Percentiles rank a stretch among this genome's conserved stretches.
Conservation (phyloP, 2,888 invertebrate genomes). For the Atrina japonica region DNA sequence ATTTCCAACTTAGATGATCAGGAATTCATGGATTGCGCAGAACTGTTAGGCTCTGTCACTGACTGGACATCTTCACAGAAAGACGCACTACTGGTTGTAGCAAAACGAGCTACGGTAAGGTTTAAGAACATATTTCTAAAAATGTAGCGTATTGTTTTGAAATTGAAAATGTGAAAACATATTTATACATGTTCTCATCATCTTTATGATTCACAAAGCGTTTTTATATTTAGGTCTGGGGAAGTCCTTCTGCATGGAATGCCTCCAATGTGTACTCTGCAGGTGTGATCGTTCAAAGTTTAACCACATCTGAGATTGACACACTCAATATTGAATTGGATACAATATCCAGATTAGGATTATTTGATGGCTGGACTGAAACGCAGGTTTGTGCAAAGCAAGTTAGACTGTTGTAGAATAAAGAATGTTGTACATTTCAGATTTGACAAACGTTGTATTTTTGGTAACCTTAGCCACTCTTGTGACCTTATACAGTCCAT, state of each 20-base stretch:
- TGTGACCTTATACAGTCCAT: no score
- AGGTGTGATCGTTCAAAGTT: constrained; percentile 53
- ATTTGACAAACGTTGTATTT: no score
- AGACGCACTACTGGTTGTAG: constrained; percentile 47
- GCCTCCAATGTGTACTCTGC: constrained; percentile 50
- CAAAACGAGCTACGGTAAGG: constrained; percentile 53
- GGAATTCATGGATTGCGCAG: constrained; percentile 58
- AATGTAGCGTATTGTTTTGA: no score
- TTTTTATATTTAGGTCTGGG: constrained; percentile 51
- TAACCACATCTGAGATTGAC: constrained; percentile 48
- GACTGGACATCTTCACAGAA: constrained; percentile 54
- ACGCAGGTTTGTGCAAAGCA: constrained; percentile 50
- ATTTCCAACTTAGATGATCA: constrained; percentile 51
- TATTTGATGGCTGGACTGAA: constrained; percentile 52
- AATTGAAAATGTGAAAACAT: no score
- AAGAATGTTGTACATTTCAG: no score
- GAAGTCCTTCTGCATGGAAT: constrained; percentile 47
- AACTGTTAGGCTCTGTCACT: constrained; percentile 54
- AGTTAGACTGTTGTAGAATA: no score
- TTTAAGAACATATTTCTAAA: no score
- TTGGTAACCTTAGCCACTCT: no score
- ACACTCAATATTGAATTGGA: constrained; percentile 49
- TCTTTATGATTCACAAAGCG: no score
- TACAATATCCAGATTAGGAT: constrained; percentile 53
- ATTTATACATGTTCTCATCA: no score